Conservation (phyloP, 2,113 vertebrate genomes). For the Ahaetulla prasina region DNA sequence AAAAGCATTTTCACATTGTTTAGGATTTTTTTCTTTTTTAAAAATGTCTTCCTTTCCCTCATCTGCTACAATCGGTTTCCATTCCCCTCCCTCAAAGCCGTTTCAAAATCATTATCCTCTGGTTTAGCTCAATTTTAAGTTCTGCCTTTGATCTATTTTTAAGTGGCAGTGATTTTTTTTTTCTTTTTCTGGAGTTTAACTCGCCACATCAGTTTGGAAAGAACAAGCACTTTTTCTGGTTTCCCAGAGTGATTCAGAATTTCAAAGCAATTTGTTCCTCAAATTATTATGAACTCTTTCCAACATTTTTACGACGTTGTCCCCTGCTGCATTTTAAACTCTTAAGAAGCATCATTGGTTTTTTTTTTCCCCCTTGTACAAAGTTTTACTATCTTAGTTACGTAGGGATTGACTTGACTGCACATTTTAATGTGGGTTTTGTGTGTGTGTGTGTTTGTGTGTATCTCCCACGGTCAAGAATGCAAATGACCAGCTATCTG, state of each 20-base stretch:
- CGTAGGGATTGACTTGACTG: neutral
- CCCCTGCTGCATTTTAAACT: constrained; percentile 39
- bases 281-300: constrained; percentile 39
- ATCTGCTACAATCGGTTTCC: neutral
- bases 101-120: constrained; percentile 30
- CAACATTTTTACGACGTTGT: constrained; percentile 32
- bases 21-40: neutral
- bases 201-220: constrained; percentile 45
- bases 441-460: neutral
- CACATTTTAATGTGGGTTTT: neutral
- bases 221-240: constrained; percentile 48
- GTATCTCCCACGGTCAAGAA: neutral
- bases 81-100: neutral
- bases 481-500: too few relatives aligned
- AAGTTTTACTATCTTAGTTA: constrained; percentile 32
- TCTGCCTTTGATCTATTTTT: constrained; percentile 50
- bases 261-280: constrained; percentile 49
- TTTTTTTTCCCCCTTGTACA: constrained; percentile 22
- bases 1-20: neutral
- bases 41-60: constrained; percentile 4
- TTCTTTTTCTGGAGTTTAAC: constrained; percentile 10
- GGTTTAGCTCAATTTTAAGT: constrained; percentile 32
- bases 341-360: neutral
- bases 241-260: constrained; percentile 40
- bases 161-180: constrained; percentile 39